Percentiles rank a stretch among this genome's conserved stretches.
Conservation (phyloP, 2,113 vertebrate species). For the Chunga burmeisteri region DNA sequence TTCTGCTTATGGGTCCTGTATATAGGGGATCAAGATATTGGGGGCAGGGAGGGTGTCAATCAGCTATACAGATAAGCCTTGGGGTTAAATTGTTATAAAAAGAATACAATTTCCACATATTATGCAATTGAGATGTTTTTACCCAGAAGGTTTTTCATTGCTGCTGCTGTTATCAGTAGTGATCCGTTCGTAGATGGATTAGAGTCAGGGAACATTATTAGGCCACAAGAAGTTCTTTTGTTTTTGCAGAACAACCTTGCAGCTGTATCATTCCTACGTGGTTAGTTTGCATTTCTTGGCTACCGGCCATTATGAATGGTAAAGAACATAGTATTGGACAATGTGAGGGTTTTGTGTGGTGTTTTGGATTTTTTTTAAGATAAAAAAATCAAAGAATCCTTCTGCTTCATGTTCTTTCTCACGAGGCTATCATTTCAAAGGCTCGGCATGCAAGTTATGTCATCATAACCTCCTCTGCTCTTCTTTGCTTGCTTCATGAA, state of each 20-base stretch:
- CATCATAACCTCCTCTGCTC: constrained; percentile 2
- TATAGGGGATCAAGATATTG: neutral
- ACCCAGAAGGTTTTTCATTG: neutral
- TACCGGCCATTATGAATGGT: neutral
- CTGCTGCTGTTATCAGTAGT: neutral
- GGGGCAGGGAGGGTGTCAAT: neutral
- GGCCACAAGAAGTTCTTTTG: neutral
- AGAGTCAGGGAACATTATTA: neutral
- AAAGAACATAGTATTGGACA: neutral
- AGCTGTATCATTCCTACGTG: neutral
- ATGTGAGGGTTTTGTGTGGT: neutral
- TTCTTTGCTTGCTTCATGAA: constrained; percentile 12
- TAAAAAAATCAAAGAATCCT: constrained; percentile 16
- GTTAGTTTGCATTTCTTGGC: neutral
- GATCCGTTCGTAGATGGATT: neutral
- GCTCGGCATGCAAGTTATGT: neutral
- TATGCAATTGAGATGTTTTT: neutral
- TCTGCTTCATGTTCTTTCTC: constrained; percentile 47
- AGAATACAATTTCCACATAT: neutral
- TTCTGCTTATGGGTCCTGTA: neutral
- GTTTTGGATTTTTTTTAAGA: neutral
- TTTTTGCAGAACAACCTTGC: neutral
- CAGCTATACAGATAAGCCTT: neutral
- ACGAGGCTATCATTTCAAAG: constrained; percentile 28
- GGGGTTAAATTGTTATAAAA: neutral